Percentiles rank a stretch among this genome's conserved stretches.
Evolutionary conservation across 2,113 vertebrate genomes (phyloP).

Genomic region (Sebastes fasciatus): DNA sequence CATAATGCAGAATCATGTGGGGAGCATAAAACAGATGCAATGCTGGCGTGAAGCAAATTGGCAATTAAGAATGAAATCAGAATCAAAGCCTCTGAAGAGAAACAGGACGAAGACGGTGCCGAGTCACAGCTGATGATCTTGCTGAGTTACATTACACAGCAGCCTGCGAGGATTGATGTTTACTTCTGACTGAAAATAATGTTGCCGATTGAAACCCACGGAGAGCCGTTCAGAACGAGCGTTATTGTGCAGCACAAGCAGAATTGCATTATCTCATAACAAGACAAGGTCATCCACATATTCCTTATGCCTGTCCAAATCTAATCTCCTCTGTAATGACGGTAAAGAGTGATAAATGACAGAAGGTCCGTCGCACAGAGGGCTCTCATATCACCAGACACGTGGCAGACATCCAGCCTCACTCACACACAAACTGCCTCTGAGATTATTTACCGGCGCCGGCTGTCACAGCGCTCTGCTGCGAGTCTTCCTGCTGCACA

Average conservation of each 20-base stretch:
- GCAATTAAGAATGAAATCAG: slow-evolving; percentile 59
- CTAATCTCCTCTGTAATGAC: slow-evolving; percentile 64
- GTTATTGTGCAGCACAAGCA: slow-evolving; percentile 20
- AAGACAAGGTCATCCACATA: slow-evolving; percentile 61
- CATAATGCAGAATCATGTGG: slow-evolving; percentile 5
- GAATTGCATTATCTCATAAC: slow-evolving; percentile 14
- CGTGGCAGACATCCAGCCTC: slow-evolving; percentile 53
- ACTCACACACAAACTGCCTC: slow-evolving; percentile 35
- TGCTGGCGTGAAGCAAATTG: slow-evolving; percentile 64
- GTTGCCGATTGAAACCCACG: neutral
- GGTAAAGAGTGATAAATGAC: slow-evolving; percentile 57
- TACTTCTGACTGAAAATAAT: neutral
- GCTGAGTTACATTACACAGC: slow-evolving; percentile 27
- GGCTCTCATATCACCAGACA: slow-evolving; percentile 60
- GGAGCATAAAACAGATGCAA: slow-evolving; percentile 53
- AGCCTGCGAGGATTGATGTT: neutral
- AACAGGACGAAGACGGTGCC: slow-evolving; percentile 8
- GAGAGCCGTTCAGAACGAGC: neutral
- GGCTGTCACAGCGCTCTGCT: slow-evolving; percentile 55
- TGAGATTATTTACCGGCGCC: slow-evolving; percentile 23
- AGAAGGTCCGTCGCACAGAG: slow-evolving; percentile 44
- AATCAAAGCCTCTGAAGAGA: slow-evolving; percentile 13
- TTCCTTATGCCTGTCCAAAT: slow-evolving; percentile 48
- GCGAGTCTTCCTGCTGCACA: slow-evolving; percentile 43
- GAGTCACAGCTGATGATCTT: slow-evolving; percentile 27